Conservation (phyloP, 2,888 invertebrate species). For the Resseliella maxima region DNA sequence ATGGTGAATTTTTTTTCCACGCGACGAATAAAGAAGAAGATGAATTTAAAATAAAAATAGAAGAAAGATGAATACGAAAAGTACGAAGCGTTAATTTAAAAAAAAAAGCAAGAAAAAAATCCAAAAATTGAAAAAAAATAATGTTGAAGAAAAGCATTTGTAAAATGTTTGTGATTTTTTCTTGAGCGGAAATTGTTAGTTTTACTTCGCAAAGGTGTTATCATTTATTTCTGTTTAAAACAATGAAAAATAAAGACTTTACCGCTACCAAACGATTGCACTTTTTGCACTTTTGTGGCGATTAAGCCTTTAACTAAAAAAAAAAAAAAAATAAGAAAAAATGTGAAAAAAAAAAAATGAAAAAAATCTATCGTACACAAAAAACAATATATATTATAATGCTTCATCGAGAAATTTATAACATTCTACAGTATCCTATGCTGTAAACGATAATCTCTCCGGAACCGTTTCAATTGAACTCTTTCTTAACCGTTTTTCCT, state of each 20-base stretch:
- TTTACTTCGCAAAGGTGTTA: conserved; percentile 38
- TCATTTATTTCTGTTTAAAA: conserved; percentile 51
- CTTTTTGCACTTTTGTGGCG: not conserved
- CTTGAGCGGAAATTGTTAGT: not conserved
- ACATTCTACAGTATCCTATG: conserved; percentile 1
- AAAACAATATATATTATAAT: not conserved
- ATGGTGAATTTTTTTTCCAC: conserved; percentile 52
- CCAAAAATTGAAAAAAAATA: conserved; percentile 18
- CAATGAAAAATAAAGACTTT: not conserved
- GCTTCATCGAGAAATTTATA: not conserved
- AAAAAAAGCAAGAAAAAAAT: conserved; percentile 12
- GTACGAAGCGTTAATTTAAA: not conserved
- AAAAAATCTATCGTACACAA: not conserved
- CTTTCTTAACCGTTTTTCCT: not conserved
- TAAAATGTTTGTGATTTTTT: conserved; percentile 30
- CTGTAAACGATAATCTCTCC: not conserved
- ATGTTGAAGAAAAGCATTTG: not conserved
- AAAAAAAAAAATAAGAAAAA: not conserved
- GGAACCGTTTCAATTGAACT: not conserved
- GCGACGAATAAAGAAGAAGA: conserved; percentile 46
- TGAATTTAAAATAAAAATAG: conserved; percentile 18
- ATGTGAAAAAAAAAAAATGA: not conserved
- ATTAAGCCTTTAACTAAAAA: not conserved
- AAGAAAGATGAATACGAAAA: no score
- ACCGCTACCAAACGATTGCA: not conserved